phyloP scores from a whole-genome alignment of 2,797 vertebrate species.

The Chaetophractus vellerosus region DNA sequence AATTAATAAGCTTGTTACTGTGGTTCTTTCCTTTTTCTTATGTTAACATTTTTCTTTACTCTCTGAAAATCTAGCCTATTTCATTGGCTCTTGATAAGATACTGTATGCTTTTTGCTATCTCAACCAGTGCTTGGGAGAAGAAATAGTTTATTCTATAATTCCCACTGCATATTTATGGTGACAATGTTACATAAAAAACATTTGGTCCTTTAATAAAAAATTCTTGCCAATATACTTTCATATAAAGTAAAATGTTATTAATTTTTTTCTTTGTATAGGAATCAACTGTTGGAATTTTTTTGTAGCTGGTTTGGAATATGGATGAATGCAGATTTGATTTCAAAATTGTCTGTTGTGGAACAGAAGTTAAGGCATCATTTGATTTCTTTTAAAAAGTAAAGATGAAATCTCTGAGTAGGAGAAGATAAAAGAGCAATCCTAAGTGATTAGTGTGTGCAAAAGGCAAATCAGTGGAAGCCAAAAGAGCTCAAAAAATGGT shows the following conservation, averaged over 20 bases:
- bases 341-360: background rate
- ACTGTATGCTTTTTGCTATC: too few relatives aligned
- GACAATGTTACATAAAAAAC: background rate
- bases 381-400: too few relatives aligned
- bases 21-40: too few relatives aligned
- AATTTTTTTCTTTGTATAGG: background rate
- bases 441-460: too few relatives aligned
- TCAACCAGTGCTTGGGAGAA: too few relatives aligned
- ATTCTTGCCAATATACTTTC: background rate
- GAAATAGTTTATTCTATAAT: slow-evolving; percentile 42
- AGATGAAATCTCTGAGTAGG: too few relatives aligned
- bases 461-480: background rate
- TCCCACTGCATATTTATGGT: slow-evolving; percentile 28
- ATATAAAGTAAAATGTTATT: slow-evolving; percentile 44
- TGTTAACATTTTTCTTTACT: too few relatives aligned
- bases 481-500: background rate
- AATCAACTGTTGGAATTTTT: background rate
- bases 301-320: background rate
- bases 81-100: too few relatives aligned
- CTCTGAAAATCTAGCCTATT: too few relatives aligned
- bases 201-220: slow-evolving; percentile 28
- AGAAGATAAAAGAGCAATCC: too few relatives aligned
- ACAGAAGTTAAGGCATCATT: background rate
- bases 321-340: background rate
- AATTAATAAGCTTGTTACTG: too few relatives aligned